Evolutionary conservation across 2,888 invertebrate species (phyloP).

Genomic region (Fragum sueziense): DNA sequence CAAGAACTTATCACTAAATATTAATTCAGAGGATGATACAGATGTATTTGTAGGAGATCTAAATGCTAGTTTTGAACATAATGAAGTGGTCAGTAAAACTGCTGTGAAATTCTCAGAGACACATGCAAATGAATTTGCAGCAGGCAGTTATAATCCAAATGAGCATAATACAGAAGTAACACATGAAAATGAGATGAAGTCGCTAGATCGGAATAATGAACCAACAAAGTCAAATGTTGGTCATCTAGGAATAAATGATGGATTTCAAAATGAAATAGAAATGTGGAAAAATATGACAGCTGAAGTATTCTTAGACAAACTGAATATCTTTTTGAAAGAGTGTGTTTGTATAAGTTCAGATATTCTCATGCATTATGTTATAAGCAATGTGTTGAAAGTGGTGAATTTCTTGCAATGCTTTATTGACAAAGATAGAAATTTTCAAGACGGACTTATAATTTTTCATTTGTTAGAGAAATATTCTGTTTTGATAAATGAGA

Average conservation of each 20-base stretch:
- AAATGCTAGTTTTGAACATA: too few species aligned
- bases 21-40: too few species aligned
- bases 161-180: background rate
- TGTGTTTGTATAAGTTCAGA: background rate
- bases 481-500: slow-evolving; percentile 27
- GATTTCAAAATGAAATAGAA: background rate
- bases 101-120: too few species aligned
- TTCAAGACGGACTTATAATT: slow-evolving; percentile 31
- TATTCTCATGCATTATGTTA: background rate
- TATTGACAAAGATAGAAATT: slow-evolving; percentile 23
- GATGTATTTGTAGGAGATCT: too few species aligned
- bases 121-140: background rate
- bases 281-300: background rate
- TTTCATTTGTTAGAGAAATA: slow-evolving; percentile 55
- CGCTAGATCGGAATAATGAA: too few species aligned
- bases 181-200: background rate
- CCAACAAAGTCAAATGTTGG: too few species aligned
- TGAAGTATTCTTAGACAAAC: background rate
- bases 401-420: slow-evolving; percentile 45
- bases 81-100: too few species aligned
- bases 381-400: slow-evolving; percentile 29
- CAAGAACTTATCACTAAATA: too few species aligned
- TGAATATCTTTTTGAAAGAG: background rate
- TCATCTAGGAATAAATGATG: background rate
- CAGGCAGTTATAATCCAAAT: background rate